Base-by-base conservation (phyloP, 2,888 invertebrate genomes). In the Mimas tiliae region DNA sequence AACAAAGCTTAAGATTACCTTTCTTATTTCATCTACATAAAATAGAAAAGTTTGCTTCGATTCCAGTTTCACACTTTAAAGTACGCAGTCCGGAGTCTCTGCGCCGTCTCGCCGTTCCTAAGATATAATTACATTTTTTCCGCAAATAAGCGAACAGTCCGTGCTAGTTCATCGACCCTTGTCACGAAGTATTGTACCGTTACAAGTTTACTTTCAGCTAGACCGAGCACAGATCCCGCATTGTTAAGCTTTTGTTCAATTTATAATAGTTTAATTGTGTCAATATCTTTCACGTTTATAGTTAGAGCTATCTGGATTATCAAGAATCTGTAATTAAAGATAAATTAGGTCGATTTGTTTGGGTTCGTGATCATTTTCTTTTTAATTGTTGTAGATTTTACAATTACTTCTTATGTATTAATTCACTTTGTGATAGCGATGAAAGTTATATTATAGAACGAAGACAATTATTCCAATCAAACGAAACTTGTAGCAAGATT, bases 131-230 rank as follows among this genome's bases (percentile, higher is more conserved):
- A 80, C 75, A 75, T 75, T 85, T 84, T 82, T 85, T 83, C 79
- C 78, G 81, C 82, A 84, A 86, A 86, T 73, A 71, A 69, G 67
- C 70, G 76, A 79, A 70, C 71, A 62, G 73, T 70, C 70, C 71
- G 72, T 70, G 75, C 73, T 66, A 70, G 88, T 82, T 88, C 84
- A 74, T 81, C 78, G 85, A 87, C 82, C 87, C 76, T 78, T 78
- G 76, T 74, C 79, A 76, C 77, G 72, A 67, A 67, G 68, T 66
- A 63, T 68, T 65, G 66, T 83, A 78, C 87, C 83, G 88, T 88
- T 87, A 83, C 38, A 72, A 78, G 78, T 84, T 88, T 87, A 86
- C 87, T 88, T 86, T 87, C 86, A 79, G 80, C 79, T 79, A 83
- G 81, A 83, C 79, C 73, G 72, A 64, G 55, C 65, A 58, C 58